phyloP scores from a whole-genome alignment of 2,113 vertebrate genomes.

The Etia nguti region DNA sequence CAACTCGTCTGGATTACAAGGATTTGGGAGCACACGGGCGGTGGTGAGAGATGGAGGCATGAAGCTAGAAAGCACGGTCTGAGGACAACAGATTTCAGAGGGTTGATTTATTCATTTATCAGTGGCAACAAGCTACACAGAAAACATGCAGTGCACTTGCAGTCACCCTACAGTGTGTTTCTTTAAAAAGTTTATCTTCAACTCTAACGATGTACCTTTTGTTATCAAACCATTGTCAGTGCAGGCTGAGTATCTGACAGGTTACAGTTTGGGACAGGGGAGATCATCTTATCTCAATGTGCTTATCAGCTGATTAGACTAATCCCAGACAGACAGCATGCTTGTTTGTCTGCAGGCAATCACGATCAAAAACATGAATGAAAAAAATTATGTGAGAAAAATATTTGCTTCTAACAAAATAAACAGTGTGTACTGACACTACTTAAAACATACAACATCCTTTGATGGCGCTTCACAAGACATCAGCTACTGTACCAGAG shows the following conservation, averaged over 20 bases:
- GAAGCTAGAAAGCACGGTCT: background rate
- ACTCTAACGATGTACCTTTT: background rate
- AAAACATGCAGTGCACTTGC: background rate
- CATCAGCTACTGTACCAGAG: background rate
- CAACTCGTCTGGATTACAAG: constrained; percentile 56
- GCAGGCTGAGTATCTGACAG: background rate
- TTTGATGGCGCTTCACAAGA: background rate
- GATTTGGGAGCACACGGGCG: background rate
- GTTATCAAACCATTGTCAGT: background rate
- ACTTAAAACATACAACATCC: background rate
- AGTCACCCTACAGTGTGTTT: background rate
- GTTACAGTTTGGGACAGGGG: background rate
- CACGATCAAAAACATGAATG: background rate
- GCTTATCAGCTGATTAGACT: constrained; percentile 44
- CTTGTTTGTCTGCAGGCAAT: background rate
- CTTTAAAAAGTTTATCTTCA: background rate
- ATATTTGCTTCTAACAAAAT: background rate
- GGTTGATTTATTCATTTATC: background rate
- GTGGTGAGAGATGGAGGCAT: background rate
- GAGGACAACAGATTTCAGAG: background rate
- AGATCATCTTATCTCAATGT: constrained; percentile 15
- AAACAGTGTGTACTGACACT: background rate
- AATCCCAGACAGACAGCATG: constrained; percentile 20
- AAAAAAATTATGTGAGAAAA: background rate
- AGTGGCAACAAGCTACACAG: background rate